Percentiles rank a stretch among this genome's conserved stretches.
phyloP scores from a whole-genome alignment of 2,888 invertebrate genomes.

The Leucozona laternaria region DNA sequence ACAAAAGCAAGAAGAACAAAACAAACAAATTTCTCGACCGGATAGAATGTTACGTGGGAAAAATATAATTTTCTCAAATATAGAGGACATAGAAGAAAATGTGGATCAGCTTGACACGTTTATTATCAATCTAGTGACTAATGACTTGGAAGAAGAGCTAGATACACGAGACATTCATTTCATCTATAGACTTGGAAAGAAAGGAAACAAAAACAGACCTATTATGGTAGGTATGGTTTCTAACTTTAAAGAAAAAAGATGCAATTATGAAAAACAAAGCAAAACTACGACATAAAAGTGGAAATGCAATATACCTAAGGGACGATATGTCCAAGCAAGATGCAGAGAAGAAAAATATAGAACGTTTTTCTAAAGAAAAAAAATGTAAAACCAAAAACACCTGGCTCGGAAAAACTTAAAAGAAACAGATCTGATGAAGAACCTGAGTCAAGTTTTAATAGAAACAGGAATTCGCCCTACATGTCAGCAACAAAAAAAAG shows the following conservation, averaged over 20 bases:
- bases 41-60: background rate
- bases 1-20: conserved; percentile 5
- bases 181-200: background rate
- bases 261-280: background rate
- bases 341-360: background rate
- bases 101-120: background rate
- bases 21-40: background rate
- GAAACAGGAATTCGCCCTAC: background rate
- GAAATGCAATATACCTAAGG: background rate
- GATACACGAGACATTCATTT: background rate
- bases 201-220: too few relatives aligned
- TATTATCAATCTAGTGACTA: background rate
- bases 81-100: background rate
- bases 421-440: conserved; percentile 9
- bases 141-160: background rate
- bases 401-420: background rate
- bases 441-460: background rate
- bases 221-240: background rate
- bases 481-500: background rate
- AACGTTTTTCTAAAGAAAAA: conserved; percentile 1
- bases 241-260: background rate
- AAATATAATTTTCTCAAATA: conserved; percentile 7
- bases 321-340: conserved; percentile 12
- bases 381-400: background rate
- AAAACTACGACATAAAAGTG: background rate